phyloP scores from a whole-genome alignment of 64 coral and sea anemone species.

The Actinia equina region DNA sequence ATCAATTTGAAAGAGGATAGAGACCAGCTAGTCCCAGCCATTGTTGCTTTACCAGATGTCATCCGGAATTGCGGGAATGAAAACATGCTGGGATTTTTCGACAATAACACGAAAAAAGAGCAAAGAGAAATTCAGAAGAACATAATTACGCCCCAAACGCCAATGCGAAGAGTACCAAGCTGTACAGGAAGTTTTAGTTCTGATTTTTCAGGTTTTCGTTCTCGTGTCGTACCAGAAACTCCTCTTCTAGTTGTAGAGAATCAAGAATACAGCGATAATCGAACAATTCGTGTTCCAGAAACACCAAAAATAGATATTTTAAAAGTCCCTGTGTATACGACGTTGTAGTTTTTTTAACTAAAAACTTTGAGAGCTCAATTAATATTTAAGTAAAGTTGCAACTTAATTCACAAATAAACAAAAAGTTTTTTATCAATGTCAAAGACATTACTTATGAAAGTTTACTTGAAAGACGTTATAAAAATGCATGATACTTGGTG shows the following conservation, averaged over 20 bases:
- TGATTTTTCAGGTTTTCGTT: not conserved
- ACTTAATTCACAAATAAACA: too few relatives aligned
- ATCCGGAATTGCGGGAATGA: not conserved
- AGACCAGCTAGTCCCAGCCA: not conserved
- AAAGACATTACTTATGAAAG: too few relatives aligned
- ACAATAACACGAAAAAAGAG: not conserved
- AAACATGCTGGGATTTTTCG: not conserved
- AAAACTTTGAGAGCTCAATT: not conserved
- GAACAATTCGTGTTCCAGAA: conserved; percentile 10
- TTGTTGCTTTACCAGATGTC: not conserved
- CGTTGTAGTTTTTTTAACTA: not conserved
- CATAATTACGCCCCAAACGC: not conserved
- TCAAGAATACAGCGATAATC: not conserved
- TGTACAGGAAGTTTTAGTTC: not conserved
- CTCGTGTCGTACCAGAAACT: not conserved
- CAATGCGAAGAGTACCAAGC: not conserved
- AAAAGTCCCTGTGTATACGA: not conserved
- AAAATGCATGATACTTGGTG: too few relatives aligned
- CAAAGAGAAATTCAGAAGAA: not conserved
- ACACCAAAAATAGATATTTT: not conserved
- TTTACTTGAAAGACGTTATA: too few relatives aligned
- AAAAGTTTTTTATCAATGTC: too few relatives aligned
- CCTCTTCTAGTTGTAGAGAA: not conserved
- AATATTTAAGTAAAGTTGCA: not conserved
- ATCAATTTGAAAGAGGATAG: not conserved